Percentiles rank a stretch among this genome's conserved stretches.
phyloP scores from a whole-genome alignment of 2,888 invertebrate genomes.

The Opisthograptis luteolata region DNA sequence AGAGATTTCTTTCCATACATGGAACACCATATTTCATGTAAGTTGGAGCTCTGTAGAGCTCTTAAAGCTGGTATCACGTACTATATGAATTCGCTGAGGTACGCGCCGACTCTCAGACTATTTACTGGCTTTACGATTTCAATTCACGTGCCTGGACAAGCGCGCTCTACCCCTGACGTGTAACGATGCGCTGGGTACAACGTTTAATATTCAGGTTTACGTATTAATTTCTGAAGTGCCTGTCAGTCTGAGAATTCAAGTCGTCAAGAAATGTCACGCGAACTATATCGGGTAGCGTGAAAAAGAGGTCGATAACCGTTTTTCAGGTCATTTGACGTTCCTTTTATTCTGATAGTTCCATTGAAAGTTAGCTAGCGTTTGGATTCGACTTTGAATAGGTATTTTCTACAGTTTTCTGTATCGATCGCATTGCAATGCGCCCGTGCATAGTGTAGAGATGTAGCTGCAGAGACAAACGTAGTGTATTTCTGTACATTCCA shows the following conservation, averaged over 20 bases:
- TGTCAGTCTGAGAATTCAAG: neutral
- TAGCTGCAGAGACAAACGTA: no score
- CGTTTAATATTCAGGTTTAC: conserved; percentile 1
- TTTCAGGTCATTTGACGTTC: neutral
- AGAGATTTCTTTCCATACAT: conserved; percentile 27
- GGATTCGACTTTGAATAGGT: no score
- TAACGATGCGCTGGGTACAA: conserved; percentile 7
- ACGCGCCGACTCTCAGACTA: conserved; percentile 46
- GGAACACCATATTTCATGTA: conserved; percentile 35
- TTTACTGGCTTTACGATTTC: conserved; percentile 59
- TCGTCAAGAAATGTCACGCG: neutral
- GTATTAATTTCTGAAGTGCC: conserved; percentile 10
- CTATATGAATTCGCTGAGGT: conserved; percentile 57
- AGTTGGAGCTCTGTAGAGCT: conserved; percentile 37
- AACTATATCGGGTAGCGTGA: neutral
- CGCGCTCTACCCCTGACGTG: conserved; percentile 12
- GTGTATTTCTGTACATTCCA: no score
- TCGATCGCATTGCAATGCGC: no score
- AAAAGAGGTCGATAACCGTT: neutral
- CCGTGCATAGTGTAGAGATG: no score
- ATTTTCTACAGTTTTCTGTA: no score
- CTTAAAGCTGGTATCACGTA: conserved; percentile 55
- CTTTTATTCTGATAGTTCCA: neutral
- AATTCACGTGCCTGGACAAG: conserved; percentile 44
- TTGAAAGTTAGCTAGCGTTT: neutral